A percentile compares a stretch with the other conserved stretches of the same genome.
phyloP scores from a whole-genome alignment of 1,140 invertebrate species.

The Galleria mellonella region DNA sequence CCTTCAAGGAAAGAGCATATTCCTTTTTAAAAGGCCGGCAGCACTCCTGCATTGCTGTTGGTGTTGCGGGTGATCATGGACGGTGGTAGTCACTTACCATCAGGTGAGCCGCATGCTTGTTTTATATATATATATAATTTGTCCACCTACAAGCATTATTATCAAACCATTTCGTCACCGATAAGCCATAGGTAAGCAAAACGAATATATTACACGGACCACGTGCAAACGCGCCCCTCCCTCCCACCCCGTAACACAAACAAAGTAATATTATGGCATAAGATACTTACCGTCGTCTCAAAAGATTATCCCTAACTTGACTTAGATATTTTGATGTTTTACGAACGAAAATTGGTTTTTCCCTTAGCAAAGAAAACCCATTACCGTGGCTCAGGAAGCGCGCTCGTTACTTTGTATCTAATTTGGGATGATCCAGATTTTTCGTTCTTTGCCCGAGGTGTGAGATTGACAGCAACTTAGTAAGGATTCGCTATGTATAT shows the following conservation, averaged over 20 bases:
- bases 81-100: no score
- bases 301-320: slow-evolving; percentile 35
- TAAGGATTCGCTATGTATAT: neutral
- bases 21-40: no score
- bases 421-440: slow-evolving; percentile 38
- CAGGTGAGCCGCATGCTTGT: no score
- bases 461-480: slow-evolving; percentile 22
- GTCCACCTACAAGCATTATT: no score
- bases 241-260: slow-evolving; percentile 12
- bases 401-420: slow-evolving; percentile 34
- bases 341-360: slow-evolving; percentile 38
- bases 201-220: neutral
- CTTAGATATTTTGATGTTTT: slow-evolving; percentile 44
- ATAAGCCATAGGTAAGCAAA: no score
- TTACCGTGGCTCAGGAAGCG: slow-evolving; percentile 24
- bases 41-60: no score
- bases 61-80: no score
- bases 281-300: slow-evolving; percentile 30
- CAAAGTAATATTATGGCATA: slow-evolving; percentile 25
- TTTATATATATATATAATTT: no score
- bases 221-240: neutral
- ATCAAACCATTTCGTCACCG: no score
- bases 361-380: slow-evolving; percentile 36
- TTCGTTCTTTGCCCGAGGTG: slow-evolving; percentile 21
- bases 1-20: no score